phyloP scores from a whole-genome alignment of 2,888 invertebrate species.

The Opisthograptis luteolata region DNA sequence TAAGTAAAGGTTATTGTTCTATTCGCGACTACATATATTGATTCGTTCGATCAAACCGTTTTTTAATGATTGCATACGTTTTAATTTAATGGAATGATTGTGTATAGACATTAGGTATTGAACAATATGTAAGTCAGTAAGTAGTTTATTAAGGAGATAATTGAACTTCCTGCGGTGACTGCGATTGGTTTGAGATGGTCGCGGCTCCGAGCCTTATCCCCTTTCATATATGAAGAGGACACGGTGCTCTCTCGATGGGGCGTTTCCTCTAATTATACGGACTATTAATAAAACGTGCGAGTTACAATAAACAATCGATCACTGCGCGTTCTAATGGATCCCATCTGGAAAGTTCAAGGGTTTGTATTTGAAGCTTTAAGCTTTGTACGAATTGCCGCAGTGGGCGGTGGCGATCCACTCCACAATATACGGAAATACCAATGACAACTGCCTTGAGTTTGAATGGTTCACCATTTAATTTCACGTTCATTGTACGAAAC shows the following conservation, averaged over 20 bases:
- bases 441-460: too few species aligned
- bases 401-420: too few species aligned
- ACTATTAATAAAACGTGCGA: constrained; percentile 75
- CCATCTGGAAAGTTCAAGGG: constrained; percentile 40
- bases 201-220: constrained; percentile 61
- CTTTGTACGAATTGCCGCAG: too few species aligned
- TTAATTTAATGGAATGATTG: constrained; percentile 82
- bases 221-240: constrained; percentile 63
- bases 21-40: too few species aligned
- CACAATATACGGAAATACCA: too few species aligned
- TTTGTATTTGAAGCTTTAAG: constrained; percentile 34
- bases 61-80: constrained; percentile 74
- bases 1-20: too few species aligned
- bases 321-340: constrained; percentile 58
- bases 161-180: constrained; percentile 80
- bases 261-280: constrained; percentile 82
- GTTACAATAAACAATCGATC: constrained; percentile 67
- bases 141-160: constrained; percentile 81
- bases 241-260: constrained; percentile 63
- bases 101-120: constrained; percentile 78
- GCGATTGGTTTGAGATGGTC: constrained; percentile 70
- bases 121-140: too few species aligned
- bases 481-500: too few species aligned
- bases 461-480: too few species aligned
- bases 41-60: constrained; percentile 71